Base-by-base conservation (phyloP, 2,888 invertebrate genomes). In the Muscina levida region DNA sequence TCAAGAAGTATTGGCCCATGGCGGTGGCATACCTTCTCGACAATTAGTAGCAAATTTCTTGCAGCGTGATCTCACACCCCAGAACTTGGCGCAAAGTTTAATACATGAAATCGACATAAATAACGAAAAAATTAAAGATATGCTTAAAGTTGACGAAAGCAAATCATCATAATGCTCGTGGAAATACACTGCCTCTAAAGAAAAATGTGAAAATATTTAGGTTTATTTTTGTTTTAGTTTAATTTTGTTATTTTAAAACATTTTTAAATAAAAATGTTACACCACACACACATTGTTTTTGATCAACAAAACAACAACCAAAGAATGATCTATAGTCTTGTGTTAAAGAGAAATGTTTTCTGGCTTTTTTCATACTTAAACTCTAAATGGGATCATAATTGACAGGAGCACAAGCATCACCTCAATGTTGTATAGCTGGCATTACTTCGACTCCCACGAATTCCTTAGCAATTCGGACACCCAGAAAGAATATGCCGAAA, bases 11-110 rank as follows among this genome's bases (percentile, higher is more conserved):
- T 91, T 98, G 74, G 92, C 94, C 0, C 95, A 97, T 87, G 98
- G 98, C 6, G 98, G 98, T 31, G 97, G 97, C 0, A 93, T 94
- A 81, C 96, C 96, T 2, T 95, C 97, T 0, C 93, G 93, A 84
- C 91, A 93, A 78, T 91, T 98, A 59, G 94, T 98, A 0, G 92
- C 93, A 0, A 95, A 95, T 83, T 97, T 97, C 88, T 91, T 98
- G 53, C 92, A 94, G 82, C 93, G 94, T 68, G 94, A 95, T 81
- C 93, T 97, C 2, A 95, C 95, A 0, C 95, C 97, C 0, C 91
- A 92, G 44, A 93, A 93, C 79, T 92, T 98, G n/a, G 95, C 96
- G 0, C 92, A 94, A 81, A 95, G 96, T n/a, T 91, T 98, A 11
- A 92, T 96, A 0, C 93, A 93, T 51, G 96, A 96, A 87, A 92